Evolutionary conservation across 2,113 vertebrate species (phyloP), one percentile per base, ranked within the genome.

Genomic region (Notothenia coriiceps): DNA sequence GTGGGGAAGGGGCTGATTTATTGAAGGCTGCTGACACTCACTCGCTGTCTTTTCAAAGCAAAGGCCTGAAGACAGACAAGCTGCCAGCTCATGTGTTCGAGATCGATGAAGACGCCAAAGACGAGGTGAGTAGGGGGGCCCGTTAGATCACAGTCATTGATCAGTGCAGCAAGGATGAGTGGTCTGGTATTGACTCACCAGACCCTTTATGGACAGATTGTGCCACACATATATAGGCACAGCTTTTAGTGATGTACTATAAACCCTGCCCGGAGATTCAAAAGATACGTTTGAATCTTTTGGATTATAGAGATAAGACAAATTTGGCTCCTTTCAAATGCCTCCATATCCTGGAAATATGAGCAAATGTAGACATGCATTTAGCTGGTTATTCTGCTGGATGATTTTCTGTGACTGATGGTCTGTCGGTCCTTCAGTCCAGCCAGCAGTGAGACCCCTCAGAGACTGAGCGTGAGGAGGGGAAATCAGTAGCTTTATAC

Each of bases 71-170:
- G 92, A 95, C 96, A 2, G 98, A 99, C 89, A 99, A 99, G 93
- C 96, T 98, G 85, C 97, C 97, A 20, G 94, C 87, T 86, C 98
- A 99, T 3, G 90, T 96, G 43, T 99, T 98, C 86, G 98, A 99
- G 93, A 94, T 97, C 54, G 98, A 99, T 86, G 98, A 99, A 91
- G 98, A 98, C 74, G 96, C 97, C 55, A 99, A 98, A 93, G 98
- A 99, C 91, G 98, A 94, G 91, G 93, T 93, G 83, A 89, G 92
- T 15, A 12, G 70, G 64, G 15, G 22, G 5, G 12, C n/a, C 63
- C 5, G 33, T 67, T 13, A 57, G 13, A 65, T 83, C 75, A 17
- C 51, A 57, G 44, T 10, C 62, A 40, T 67, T 5, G 71, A 78
- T 83, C 44, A 1, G 18, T 57, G 47, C 51, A 43, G 33, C 4